Percentiles rank a stretch among this genome's conserved stretches.
Conservation (phyloP, 2,113 vertebrate species). For the Lepus americanus region DNA sequence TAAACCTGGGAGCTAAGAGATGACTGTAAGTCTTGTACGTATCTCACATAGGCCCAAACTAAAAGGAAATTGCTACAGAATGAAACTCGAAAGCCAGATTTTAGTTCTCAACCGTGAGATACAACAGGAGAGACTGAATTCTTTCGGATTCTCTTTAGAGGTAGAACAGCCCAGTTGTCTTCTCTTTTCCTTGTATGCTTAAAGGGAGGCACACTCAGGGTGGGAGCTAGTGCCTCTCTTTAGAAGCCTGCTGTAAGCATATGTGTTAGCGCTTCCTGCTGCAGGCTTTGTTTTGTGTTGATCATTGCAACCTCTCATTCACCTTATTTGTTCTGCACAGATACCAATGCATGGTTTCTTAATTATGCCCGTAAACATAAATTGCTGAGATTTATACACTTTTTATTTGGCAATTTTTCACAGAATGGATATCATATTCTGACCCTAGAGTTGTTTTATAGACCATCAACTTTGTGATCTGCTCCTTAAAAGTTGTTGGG, state of each 20-base stretch:
- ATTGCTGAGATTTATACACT: neutral
- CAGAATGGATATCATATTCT: neutral
- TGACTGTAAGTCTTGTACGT: constrained; percentile 29
- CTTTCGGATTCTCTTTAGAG: neutral
- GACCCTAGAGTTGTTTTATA: neutral
- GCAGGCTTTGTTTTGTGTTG: neutral
- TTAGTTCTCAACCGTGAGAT: neutral
- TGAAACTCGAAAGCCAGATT: constrained; percentile 5
- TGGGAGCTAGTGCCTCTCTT: neutral
- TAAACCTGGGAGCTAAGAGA: constrained; percentile 58
- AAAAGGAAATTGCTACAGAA: neutral
- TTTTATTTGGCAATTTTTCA: neutral
- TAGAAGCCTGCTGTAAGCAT: neutral
- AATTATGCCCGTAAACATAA: neutral
- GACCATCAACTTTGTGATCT: neutral
- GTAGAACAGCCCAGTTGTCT: neutral
- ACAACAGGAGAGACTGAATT: neutral
- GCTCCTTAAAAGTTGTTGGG: neutral
- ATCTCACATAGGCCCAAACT: constrained; percentile 46
- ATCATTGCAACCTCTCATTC: neutral
- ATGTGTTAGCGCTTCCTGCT: neutral
- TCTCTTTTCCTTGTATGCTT: neutral
- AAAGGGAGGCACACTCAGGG: neutral
- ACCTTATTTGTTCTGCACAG: neutral
- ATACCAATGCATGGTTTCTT: neutral